Evolutionary conservation across 30 jellyfish, hydroid and myxozoan genomes (phyloP).

Genomic region (Hydractinia echinata): DNA sequence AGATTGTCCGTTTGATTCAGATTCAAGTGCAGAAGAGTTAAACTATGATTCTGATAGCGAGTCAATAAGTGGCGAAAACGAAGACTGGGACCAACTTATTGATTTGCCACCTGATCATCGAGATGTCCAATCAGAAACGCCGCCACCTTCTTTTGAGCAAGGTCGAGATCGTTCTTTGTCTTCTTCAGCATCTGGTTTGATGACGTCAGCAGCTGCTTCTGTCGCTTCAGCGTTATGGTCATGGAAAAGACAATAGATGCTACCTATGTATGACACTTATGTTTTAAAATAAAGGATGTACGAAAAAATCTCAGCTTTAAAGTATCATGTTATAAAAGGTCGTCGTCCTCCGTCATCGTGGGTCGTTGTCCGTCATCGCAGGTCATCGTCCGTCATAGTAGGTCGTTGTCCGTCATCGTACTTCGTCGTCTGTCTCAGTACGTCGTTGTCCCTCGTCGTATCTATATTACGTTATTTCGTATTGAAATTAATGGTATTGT

Average conservation of each 20-base stretch:
- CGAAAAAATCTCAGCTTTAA: too few species aligned
- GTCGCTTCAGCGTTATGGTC: slow-evolving; percentile 89
- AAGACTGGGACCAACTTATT: slow-evolving; percentile 81
- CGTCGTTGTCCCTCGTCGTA: too few species aligned
- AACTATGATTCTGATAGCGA: slow-evolving; percentile 46
- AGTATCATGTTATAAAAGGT: too few species aligned
- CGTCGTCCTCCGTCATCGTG: too few species aligned
- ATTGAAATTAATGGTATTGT: too few species aligned
- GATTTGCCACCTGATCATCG: slow-evolving; percentile 65
- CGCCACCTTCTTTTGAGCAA: slow-evolving; percentile 38
- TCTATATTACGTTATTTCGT: too few species aligned
- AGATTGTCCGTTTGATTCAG: slow-evolving; percentile 75
- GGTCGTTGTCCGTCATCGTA: too few species aligned
- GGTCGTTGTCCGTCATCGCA: too few species aligned
- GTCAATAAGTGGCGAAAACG: slow-evolving; percentile 28
- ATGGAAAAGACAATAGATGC: slow-evolving; percentile 46
- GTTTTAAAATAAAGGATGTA: neutral
- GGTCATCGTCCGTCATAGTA: too few species aligned
- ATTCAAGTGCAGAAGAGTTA: slow-evolving; percentile 58
- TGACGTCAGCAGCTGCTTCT: slow-evolving; percentile 97
- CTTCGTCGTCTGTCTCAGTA: too few species aligned
- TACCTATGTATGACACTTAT: neutral
- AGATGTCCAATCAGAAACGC: slow-evolving; percentile 20
- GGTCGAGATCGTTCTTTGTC: slow-evolving; percentile 54
- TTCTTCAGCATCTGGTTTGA: slow-evolving; percentile 77